Conservation (phyloP, 2,797 vertebrate species). For the Scyliorhinus canicula region DNA sequence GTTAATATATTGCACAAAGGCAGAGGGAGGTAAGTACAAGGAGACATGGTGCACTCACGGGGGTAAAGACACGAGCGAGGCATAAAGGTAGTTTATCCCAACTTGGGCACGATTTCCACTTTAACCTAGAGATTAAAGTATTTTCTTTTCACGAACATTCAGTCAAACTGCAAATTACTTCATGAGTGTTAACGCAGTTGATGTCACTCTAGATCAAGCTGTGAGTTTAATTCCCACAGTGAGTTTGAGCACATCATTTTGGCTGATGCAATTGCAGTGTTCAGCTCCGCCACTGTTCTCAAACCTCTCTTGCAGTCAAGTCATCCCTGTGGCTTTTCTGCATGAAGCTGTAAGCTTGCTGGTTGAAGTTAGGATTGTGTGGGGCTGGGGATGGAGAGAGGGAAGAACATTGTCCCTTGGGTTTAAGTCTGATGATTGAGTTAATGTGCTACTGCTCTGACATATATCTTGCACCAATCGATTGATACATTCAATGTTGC, state of each 20-base stretch:
- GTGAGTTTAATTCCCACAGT: neutral
- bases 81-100: neutral
- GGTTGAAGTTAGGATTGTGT: neutral
- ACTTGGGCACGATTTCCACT: neutral
- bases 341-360: neutral
- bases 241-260: neutral
- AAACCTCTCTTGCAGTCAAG: neutral
- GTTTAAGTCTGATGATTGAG: neutral
- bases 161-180: neutral
- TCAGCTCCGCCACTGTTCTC: neutral
- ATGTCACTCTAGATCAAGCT: neutral
- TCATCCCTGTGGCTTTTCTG: neutral
- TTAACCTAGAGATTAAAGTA: neutral
- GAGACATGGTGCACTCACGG: neutral
- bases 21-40: neutral
- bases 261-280: neutral
- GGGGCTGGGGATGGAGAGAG: neutral
- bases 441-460: neutral
- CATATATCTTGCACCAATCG: neutral
- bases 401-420: neutral
- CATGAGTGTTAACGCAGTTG: neutral
- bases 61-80: neutral
- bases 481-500: neutral
- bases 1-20: neutral
- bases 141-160: neutral